Base-by-base conservation (phyloP, 2,797 vertebrate species). In the Nasua narica region DNA sequence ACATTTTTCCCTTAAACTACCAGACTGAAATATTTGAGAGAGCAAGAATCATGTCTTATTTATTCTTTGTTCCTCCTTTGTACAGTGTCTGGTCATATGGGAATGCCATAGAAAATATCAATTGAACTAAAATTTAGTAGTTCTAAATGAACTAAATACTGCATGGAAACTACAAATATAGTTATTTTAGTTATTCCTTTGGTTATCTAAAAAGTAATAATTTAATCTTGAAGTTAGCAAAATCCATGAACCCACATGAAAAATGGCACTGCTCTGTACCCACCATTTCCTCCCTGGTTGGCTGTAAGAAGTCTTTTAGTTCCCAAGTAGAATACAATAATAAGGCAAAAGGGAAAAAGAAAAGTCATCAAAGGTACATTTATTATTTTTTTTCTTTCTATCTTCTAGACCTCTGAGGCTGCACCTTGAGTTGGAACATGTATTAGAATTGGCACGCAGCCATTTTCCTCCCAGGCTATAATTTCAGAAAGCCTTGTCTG, bases 261-360 rank as follows among this genome's bases (percentile, higher is more conserved):
- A 96, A 89, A 35, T 6, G 32, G 16, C 9, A 35, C 40, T 35
- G 7, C 16, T 37, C 35, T 62, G 1, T 54, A 93, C 35, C 70
- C 40, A 19, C 23, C 32, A 4, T 87, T 67, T 85, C 65, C 60
- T 52, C 21, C 29, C 78, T 86, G 79, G 29, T 32, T 90, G 83
- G 50, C 54, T 70, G 2, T 91, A 83, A 96, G 89, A 94, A 87
- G 81, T 43, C 12, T 81, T 93, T 82, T 48, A 43, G n/a, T 88
- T 92, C 85, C 85, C 56, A 96, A 92, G 88, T 12, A 84, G 86
- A 96, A 94, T 62, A 88, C 79, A 88, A 90, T 86, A 96, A 89
- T 60, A 95, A 92, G 27, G 16, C 18, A 81, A 90, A 72, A 88
- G n/a, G 40, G 77, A 69, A 94, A 92, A 93, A 46, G 54, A 94